Evolutionary conservation across 2,113 vertebrate species (phyloP).

Genomic region (Barnardius zonarius): DNA sequence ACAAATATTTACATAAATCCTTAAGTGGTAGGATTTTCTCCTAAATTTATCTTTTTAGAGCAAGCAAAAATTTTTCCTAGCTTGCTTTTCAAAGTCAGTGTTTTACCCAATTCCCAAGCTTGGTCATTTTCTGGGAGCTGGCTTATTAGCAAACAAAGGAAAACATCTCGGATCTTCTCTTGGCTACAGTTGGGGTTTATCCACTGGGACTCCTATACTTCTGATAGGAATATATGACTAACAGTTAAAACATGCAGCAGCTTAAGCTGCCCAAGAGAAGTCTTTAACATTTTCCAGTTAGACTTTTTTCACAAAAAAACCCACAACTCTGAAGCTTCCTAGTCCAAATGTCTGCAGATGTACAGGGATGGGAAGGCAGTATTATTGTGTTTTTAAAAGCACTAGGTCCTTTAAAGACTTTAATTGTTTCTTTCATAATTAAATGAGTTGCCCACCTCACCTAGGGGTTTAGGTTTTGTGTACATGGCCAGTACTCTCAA

Average conservation of each 20-base stretch:
- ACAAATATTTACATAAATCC: background rate
- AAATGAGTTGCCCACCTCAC: background rate
- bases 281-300: background rate
- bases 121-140: background rate
- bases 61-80: background rate
- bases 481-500: background rate
- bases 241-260: background rate
- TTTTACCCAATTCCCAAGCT: background rate
- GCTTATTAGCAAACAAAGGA: background rate
- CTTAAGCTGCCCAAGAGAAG: background rate
- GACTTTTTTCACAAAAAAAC: background rate
- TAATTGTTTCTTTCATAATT: background rate
- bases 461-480: background rate
- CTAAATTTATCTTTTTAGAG: background rate
- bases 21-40: background rate
- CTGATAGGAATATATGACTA: background rate
- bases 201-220: background rate
- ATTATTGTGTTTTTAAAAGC: background rate
- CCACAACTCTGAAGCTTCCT: background rate
- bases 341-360: background rate
- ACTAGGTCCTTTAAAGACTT: background rate
- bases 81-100: background rate
- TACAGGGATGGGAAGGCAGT: background rate
- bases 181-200: background rate
- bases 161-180: background rate